Evolutionary conservation across 2,797 vertebrate genomes (phyloP).

Genomic region (Cirrhinus mrigala): DNA sequence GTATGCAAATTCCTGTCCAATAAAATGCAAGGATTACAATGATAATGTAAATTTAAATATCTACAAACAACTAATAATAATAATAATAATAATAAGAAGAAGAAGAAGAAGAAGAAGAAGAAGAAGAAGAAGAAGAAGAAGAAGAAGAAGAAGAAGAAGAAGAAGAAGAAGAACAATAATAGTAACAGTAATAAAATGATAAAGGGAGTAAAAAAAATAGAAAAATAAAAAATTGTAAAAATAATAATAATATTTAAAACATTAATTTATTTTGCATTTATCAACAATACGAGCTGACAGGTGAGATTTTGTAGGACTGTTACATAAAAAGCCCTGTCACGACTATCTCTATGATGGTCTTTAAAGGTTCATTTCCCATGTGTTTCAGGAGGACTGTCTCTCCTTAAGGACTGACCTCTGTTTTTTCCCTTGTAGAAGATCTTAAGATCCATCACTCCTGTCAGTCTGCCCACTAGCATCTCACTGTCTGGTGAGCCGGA

Average conservation of each 20-base stretch:
- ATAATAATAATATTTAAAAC: neutral
- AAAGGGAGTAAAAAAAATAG: no score
- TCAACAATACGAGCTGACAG: neutral
- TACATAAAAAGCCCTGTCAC: neutral
- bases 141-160: no score
- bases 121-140: no score
- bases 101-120: no score
- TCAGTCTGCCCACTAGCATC: constrained; percentile 88
- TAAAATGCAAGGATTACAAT: neutral
- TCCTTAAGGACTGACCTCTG: constrained; percentile 76
- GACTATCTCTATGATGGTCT: neutral
- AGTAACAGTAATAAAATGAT: neutral
- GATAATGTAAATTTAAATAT: neutral
- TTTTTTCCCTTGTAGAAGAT: constrained; percentile 95
- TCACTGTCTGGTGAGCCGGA: constrained; percentile 83
- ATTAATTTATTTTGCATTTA: neutral
- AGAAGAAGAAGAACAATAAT: no score
- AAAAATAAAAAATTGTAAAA: no score
- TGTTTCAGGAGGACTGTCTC: neutral
- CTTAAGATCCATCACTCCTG: constrained; percentile 98
- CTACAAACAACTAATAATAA: neutral
- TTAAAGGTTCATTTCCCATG: neutral
- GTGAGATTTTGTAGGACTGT: neutral
- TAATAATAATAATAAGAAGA: no score
- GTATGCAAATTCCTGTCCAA: neutral